These are phyloP conservation scores for Drosophila tsacasi DNA, from an alignment of 1,140 invertebrate species.

Conservation along the genomic window DNA sequence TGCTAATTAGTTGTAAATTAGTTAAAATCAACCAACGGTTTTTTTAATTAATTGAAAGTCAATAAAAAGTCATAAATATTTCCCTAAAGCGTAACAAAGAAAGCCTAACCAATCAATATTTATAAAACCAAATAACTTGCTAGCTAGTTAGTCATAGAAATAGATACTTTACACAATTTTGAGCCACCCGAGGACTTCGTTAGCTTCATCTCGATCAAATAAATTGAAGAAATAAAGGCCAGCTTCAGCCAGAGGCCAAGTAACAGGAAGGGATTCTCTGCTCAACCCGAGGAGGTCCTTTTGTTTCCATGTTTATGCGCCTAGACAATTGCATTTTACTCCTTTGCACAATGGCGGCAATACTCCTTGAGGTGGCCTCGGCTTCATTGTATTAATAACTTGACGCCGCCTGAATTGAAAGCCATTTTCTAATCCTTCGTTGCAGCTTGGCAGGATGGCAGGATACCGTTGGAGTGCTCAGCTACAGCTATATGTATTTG, in stretches of 20 bases:
- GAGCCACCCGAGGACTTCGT: neutral
- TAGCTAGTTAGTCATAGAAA: neutral
- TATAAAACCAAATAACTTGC: neutral
- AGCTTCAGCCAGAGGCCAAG: constrained; percentile 7
- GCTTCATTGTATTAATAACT: constrained; percentile 61
- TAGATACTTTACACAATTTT: neutral
- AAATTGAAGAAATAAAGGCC: constrained; percentile 33
- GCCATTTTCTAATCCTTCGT: constrained; percentile 41
- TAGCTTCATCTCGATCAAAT: constrained; percentile 3
- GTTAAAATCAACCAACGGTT: neutral
- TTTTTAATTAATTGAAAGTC: neutral
- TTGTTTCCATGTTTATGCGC: constrained; percentile 35
- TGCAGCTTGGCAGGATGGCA: constrained; percentile 25
- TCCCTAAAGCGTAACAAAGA: neutral
- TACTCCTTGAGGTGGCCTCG: constrained; percentile 9
- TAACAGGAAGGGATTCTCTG: neutral
- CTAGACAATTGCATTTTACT: constrained; percentile 49
- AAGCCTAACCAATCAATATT: too few relatives aligned
- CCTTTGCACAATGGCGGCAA: constrained; percentile 28
- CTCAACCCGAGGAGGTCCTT: neutral
- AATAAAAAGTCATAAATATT: neutral
- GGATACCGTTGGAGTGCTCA: constrained; percentile 4
- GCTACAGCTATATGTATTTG: constrained; percentile 26
- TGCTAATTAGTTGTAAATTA: constrained; percentile 4
- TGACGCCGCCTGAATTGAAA: constrained; percentile 37